These are phyloP conservation scores for Eulemur mongoz DNA, from an alignment of 2,797 vertebrate genomes.

Conservation along the genomic window DNA sequence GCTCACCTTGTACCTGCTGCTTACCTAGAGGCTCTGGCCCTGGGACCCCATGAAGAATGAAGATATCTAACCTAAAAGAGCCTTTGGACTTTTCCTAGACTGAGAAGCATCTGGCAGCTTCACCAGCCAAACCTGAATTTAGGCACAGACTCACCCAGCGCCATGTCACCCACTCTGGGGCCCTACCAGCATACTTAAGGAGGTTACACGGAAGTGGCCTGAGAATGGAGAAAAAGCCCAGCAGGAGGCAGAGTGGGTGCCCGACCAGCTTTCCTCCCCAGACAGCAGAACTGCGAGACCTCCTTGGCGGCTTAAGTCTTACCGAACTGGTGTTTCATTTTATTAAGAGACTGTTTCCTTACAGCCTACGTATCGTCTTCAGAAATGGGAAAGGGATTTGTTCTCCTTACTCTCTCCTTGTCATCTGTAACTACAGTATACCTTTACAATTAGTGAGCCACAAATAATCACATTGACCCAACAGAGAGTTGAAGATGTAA, in stretches of 20 bases:
- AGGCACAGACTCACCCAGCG: not conserved
- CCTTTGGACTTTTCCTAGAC: not conserved
- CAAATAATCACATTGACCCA: not conserved
- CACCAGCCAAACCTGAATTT: not conserved
- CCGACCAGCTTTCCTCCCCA: not conserved
- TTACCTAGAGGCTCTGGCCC: not conserved
- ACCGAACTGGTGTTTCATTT: not conserved
- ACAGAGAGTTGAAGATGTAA: not conserved
- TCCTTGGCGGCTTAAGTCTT: not conserved
- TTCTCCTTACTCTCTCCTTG: not conserved
- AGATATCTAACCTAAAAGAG: not conserved
- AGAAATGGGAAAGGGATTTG: not conserved
- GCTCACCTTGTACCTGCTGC: not conserved
- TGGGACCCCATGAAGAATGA: not conserved
- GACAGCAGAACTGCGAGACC: not conserved
- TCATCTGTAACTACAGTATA: not conserved
- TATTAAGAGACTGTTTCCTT: not conserved
- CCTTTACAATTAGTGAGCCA: not conserved
- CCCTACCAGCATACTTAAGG: fast-evolving
- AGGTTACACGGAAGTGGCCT: too few species aligned
- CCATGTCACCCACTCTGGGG: not conserved
- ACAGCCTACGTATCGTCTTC: not conserved
- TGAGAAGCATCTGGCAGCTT: not conserved
- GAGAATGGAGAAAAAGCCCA: not conserved
- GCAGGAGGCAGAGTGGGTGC: not conserved